phyloP scores from a whole-genome alignment of 2,888 invertebrate genomes.

The Rotaria magnacalcarata region DNA sequence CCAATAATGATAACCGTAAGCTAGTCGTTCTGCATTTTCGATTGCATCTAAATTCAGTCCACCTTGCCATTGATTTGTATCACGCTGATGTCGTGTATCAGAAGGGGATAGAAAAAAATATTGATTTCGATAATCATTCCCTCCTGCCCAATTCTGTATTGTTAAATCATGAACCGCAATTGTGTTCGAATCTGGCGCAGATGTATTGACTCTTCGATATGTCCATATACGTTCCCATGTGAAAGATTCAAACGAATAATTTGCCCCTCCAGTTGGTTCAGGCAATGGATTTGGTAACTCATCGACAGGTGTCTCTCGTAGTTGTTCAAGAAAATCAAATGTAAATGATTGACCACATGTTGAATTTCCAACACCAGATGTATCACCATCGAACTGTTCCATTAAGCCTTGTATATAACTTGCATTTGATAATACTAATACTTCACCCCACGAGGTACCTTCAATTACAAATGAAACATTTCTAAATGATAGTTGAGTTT shows the following conservation, averaged over 20 bases:
- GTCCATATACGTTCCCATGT: slow-evolving; percentile 47
- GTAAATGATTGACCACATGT: slow-evolving; percentile 48
- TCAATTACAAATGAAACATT: slow-evolving; percentile 46
- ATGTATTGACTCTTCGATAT: slow-evolving; percentile 47
- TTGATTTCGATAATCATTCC: slow-evolving; percentile 47
- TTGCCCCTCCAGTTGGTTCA: slow-evolving; percentile 19
- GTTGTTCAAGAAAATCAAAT: slow-evolving; percentile 44
- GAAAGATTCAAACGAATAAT: slow-evolving; percentile 40
- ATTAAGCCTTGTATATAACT: slow-evolving; percentile 47
- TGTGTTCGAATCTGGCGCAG: background rate
- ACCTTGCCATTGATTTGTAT: slow-evolving; percentile 46
- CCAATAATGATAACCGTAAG: slow-evolving; percentile 47
- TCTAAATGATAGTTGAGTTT: slow-evolving; percentile 37
- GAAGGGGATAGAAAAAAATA: slow-evolving; percentile 43
- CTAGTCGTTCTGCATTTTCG: slow-evolving; percentile 42
- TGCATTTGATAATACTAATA: slow-evolving; percentile 47
- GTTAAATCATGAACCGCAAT: slow-evolving; percentile 47
- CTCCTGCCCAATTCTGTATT: slow-evolving; percentile 47
- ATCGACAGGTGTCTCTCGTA: background rate
- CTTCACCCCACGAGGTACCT: slow-evolving; percentile 47
- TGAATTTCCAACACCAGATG: too few species aligned
- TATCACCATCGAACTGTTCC: slow-evolving; percentile 43
- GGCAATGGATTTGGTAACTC: too few species aligned
- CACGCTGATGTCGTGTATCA: slow-evolving; percentile 40
- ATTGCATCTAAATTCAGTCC: slow-evolving; percentile 46